phyloP scores from a whole-genome alignment of 2,888 invertebrate genomes.

The Epinotia nisella region DNA sequence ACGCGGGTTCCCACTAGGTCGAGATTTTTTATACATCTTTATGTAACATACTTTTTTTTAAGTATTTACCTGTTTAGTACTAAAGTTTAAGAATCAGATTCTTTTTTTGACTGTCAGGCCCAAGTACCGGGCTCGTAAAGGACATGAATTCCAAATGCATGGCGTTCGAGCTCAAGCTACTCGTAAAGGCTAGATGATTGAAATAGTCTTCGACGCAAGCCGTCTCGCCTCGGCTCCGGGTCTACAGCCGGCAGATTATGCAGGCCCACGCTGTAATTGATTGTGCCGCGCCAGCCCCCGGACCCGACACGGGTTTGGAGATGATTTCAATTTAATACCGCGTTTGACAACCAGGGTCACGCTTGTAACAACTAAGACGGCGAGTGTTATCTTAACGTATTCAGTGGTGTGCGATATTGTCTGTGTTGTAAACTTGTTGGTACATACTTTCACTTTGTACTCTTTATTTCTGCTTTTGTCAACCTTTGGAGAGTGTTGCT shows the following conservation, averaged over 20 bases:
- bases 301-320: slow-evolving; percentile 34
- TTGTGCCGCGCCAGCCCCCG: slow-evolving; percentile 23
- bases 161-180: too few relatives aligned
- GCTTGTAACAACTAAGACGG: slow-evolving; percentile 3
- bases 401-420: not conserved
- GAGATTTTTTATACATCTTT: too few relatives aligned
- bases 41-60: too few relatives aligned
- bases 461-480: not conserved
- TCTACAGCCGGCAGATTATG: slow-evolving; percentile 36
- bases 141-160: too few relatives aligned
- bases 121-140: too few relatives aligned
- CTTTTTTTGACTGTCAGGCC: too few relatives aligned
- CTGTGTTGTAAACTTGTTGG: not conserved
- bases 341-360: slow-evolving; percentile 25
- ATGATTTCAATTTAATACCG: slow-evolving; percentile 43
- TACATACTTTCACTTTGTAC: not conserved
- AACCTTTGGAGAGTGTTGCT: not conserved
- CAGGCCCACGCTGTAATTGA: slow-evolving; percentile 39
- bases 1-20: too few relatives aligned
- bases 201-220: not conserved
- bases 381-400: slow-evolving; percentile 1
- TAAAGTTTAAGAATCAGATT: too few relatives aligned
- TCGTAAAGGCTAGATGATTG: too few relatives aligned
- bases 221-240: not conserved
- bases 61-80: too few relatives aligned